Percentiles rank a stretch among this genome's conserved stretches.
Evolutionary conservation across 2,888 invertebrate genomes (phyloP).

Genomic region (Corythucha ciliata): DNA sequence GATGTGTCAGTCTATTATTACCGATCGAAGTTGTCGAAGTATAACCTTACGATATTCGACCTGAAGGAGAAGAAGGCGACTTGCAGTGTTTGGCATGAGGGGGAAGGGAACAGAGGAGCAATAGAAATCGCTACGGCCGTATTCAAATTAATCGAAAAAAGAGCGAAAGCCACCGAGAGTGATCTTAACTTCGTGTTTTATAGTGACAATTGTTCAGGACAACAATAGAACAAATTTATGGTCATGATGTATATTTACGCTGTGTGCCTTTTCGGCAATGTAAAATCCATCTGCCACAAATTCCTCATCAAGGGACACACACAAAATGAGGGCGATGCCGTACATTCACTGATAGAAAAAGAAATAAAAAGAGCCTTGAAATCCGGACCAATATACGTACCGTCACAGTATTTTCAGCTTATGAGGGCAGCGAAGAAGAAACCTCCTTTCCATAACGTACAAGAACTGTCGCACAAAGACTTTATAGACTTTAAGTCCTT

Average conservation of each 20-base stretch:
- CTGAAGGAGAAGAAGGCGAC: not conserved
- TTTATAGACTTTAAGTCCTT: conserved; percentile 10
- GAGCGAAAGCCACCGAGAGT: conserved; percentile 19
- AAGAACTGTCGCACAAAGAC: conserved; percentile 1
- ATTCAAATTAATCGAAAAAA: conserved; percentile 6
- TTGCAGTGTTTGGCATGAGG: conserved; percentile 33
- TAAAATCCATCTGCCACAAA: conserved; percentile 6
- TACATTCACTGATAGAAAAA: conserved; percentile 17
- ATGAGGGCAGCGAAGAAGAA: conserved; percentile 17
- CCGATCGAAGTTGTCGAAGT: conserved; percentile 1
- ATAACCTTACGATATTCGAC: conserved; percentile 12
- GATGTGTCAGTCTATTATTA: conserved; percentile 14
- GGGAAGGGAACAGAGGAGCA: too few relatives aligned
- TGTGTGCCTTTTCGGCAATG: not conserved
- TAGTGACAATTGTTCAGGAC: not conserved
- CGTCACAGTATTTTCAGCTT: conserved; percentile 7
- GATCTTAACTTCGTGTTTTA: conserved; percentile 26
- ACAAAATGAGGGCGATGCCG: conserved; percentile 15
- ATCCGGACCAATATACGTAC: conserved; percentile 1
- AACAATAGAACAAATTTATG: conserved; percentile 31
- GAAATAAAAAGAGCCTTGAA: conserved; percentile 9
- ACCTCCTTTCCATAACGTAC: conserved; percentile 3
- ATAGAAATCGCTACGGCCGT: too few relatives aligned
- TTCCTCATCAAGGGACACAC: conserved; percentile 15
- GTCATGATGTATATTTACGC: conserved; percentile 19